Conservation (phyloP, 2,113 vertebrate genomes). For the Scomber scombrus region DNA sequence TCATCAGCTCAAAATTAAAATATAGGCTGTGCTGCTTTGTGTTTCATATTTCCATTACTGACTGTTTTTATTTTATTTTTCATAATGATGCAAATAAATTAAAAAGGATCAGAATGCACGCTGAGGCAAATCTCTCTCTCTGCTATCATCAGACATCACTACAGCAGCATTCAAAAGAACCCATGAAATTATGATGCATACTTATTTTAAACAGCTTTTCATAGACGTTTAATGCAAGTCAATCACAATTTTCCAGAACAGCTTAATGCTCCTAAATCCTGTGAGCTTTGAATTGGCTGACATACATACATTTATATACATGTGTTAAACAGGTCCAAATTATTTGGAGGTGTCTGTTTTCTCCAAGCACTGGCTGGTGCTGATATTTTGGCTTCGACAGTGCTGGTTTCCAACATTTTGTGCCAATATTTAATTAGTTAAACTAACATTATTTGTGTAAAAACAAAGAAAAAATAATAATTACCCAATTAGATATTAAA, state of each 20-base stretch:
- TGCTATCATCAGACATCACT: slow-evolving; percentile 1
- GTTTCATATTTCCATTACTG: slow-evolving; percentile 48
- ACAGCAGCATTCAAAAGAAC: slow-evolving; percentile 15
- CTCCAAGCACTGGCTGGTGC: not conserved
- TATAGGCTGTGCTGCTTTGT: slow-evolving; percentile 48
- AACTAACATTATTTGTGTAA: not conserved
- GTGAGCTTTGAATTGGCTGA: slow-evolving; percentile 47
- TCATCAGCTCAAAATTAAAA: slow-evolving; percentile 16
- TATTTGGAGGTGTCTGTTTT: slow-evolving; percentile 18
- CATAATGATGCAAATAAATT: slow-evolving; percentile 59
- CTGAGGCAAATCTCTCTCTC: slow-evolving; percentile 52
- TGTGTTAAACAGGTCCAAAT: slow-evolving; percentile 16
- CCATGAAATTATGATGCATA: slow-evolving; percentile 31
- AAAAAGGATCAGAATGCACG: slow-evolving; percentile 60
- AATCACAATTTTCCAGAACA: slow-evolving; percentile 52
- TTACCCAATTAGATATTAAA: not conserved
- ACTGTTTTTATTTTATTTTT: slow-evolving; percentile 36
- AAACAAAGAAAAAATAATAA: not conserved
- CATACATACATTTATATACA: not conserved
- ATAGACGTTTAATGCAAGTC: slow-evolving; percentile 31
- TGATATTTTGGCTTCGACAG: not conserved
- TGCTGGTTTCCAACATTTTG: not conserved
- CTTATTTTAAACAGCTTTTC: slow-evolving; percentile 39
- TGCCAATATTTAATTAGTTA: not conserved
- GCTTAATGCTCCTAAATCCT: slow-evolving; percentile 55